Conservation (phyloP, 1,140 invertebrate species). For the Bombus sylvicola region DNA sequence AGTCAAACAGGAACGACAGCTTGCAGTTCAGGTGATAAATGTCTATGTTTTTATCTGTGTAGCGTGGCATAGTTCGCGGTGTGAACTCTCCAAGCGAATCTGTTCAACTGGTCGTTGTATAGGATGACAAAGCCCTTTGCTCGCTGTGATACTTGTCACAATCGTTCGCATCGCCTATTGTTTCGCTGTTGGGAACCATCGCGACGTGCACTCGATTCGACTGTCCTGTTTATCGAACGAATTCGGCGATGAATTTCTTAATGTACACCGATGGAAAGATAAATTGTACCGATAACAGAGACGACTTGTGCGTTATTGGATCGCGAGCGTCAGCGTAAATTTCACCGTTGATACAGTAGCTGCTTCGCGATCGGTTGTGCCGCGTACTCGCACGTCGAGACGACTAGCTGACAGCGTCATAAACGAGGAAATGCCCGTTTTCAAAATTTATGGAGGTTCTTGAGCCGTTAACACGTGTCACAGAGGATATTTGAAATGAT, state of each 20-base stretch:
- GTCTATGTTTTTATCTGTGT: conserved; percentile 46
- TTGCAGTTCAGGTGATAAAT: conserved; percentile 43
- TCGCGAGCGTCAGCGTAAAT: background rate
- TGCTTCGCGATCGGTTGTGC: background rate
- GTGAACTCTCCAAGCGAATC: conserved; percentile 28
- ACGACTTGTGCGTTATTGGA: background rate
- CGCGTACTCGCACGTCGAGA: background rate
- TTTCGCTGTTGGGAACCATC: background rate
- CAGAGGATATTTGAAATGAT: background rate
- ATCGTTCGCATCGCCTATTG: conserved; percentile 35
- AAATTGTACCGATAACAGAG: conserved; percentile 38
- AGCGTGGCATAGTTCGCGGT: background rate
- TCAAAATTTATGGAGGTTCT: background rate
- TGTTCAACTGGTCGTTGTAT: conserved; percentile 4
- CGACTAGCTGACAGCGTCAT: background rate
- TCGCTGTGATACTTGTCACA: conserved; percentile 28
- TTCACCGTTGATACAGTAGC: background rate
- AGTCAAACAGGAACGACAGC: conserved; percentile 9
- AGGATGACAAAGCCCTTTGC: conserved; percentile 27
- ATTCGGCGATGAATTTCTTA: conserved; percentile 50
- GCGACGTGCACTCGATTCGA: conserved; percentile 11
- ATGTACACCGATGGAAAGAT: conserved; percentile 29
- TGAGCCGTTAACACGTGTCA: too few species aligned
- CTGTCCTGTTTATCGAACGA: conserved; percentile 26
- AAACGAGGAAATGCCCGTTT: background rate